Percentiles rank a stretch among this genome's conserved stretches.
phyloP scores from a whole-genome alignment of 2,888 invertebrate genomes.

The Callyntrura sp. region DNA sequence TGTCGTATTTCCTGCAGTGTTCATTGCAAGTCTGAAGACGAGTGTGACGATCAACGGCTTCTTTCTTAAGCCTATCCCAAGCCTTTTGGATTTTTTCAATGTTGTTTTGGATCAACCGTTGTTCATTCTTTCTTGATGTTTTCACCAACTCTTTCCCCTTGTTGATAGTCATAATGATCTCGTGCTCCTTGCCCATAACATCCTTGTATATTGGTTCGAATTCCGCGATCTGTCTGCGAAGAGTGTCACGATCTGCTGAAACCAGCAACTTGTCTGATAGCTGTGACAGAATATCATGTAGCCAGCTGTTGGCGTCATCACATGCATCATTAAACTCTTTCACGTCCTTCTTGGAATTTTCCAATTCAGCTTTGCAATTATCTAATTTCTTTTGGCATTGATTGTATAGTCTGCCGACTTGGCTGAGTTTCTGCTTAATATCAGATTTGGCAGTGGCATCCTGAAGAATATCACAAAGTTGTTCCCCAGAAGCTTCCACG shows the following conservation, averaged over 20 bases:
- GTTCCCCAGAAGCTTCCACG: conserved; percentile 95
- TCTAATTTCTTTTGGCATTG: conserved; percentile 96
- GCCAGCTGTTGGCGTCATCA: conserved; percentile 95
- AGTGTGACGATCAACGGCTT: conserved; percentile 94
- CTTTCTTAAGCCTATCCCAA: conserved; percentile 96
- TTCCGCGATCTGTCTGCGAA: conserved; percentile 94
- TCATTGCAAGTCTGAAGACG: conserved; percentile 94
- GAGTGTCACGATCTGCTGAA: conserved; percentile 93
- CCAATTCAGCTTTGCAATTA: conserved; percentile 95
- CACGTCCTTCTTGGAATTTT: conserved; percentile 93
- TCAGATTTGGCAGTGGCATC: conserved; percentile 96
- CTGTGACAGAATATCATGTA: conserved; percentile 92
- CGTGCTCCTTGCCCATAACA: conserved; percentile 95
- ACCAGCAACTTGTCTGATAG: conserved; percentile 92
- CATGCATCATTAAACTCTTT: conserved; percentile 96
- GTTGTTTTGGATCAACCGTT: conserved; percentile 90
- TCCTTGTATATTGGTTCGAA: conserved; percentile 92
- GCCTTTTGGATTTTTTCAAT: conserved; percentile 95
- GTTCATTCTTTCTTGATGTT: conserved; percentile 86
- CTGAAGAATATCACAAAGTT: conserved; percentile 93
- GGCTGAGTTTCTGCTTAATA: conserved; percentile 94
- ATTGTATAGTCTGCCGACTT: conserved; percentile 94
- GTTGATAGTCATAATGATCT: conserved; percentile 96
- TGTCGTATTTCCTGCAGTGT: conserved; percentile 95
- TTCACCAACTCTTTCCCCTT: conserved; percentile 91